Percentiles rank a stretch among this genome's conserved stretches.
Conservation (phyloP, 2,888 invertebrate genomes). For the Gastracanthus pulcherrimus region DNA sequence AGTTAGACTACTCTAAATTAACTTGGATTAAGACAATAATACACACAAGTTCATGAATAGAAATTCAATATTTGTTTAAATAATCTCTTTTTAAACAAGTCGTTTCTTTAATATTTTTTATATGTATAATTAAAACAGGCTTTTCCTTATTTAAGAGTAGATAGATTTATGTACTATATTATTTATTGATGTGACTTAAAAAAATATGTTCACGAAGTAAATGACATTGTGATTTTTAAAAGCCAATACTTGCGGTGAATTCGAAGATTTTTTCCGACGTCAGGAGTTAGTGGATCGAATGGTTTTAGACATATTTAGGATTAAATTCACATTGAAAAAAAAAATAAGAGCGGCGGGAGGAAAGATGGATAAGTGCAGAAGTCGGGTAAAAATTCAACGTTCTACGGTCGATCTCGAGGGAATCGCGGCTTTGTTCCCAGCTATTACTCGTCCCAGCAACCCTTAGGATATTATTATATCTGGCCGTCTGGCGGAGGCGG, state of each 20-base stretch:
- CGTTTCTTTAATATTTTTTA: no score
- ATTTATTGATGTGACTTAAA: no score
- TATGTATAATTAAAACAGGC: no score
- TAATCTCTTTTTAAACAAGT: no score
- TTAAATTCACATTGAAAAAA: conserved; percentile 71
- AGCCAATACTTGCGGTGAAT: background rate
- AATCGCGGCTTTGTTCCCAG: conserved; percentile 76
- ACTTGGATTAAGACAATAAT: background rate
- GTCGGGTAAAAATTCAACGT: conserved; percentile 59
- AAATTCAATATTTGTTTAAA: no score
- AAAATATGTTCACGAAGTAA: no score
- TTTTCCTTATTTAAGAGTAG: no score
- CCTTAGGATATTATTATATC: conserved; percentile 77
- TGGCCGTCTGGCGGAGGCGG: conserved; percentile 68
- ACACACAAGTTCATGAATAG: no score
- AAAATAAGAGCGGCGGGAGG: conserved; percentile 58
- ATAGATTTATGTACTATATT: no score
- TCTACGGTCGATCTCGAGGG: conserved; percentile 67
- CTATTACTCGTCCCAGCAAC: conserved; percentile 76
- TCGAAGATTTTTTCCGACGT: conserved; percentile 14
- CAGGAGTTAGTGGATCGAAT: conserved; percentile 60
- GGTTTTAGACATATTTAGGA: conserved; percentile 74
- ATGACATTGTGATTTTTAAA: no score
- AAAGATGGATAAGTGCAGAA: conserved; percentile 59
- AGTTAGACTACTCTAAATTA: background rate